phyloP scores from a whole-genome alignment of 2,888 invertebrate genomes.

The Heliconius hortense region DNA sequence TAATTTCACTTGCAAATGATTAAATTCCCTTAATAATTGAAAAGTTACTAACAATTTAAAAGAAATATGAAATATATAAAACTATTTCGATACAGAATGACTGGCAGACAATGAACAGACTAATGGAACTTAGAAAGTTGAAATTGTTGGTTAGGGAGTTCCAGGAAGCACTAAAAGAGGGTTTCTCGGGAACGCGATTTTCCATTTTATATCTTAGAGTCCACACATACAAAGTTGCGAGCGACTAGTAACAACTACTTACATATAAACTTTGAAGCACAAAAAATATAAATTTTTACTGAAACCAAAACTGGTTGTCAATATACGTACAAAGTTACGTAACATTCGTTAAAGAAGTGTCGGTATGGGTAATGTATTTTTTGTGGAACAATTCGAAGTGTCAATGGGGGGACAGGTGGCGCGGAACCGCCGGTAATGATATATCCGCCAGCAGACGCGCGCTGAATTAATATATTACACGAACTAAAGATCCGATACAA shows the following conservation, averaged over 20 bases:
- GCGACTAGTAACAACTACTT: neutral
- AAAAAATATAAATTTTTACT: neutral
- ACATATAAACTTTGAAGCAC: no score
- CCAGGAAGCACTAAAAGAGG: neutral
- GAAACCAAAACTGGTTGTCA: neutral
- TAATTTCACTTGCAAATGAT: neutral
- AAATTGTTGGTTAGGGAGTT: neutral
- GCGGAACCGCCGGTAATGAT: slow-evolving; percentile 56
- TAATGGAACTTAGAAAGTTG: neutral
- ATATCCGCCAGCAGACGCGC: slow-evolving; percentile 56
- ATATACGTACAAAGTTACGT: slow-evolving; percentile 7
- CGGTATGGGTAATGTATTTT: slow-evolving; percentile 18
- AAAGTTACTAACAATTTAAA: neutral
- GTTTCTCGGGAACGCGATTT: neutral
- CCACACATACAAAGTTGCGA: neutral
- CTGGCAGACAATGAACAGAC: neutral
- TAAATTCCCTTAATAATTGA: neutral
- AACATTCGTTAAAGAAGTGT: slow-evolving; percentile 7
- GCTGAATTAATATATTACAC: slow-evolving; percentile 51
- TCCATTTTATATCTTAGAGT: neutral
- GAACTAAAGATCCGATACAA: slow-evolving; percentile 10
- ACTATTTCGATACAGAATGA: neutral
- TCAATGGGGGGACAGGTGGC: slow-evolving; percentile 49
- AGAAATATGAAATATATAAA: neutral
- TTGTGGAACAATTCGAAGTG: slow-evolving; percentile 44